Evolutionary conservation across 2,113 vertebrate species (phyloP), one percentile per base, ranked within the genome.

Genomic region (Trogon melanurus): DNA sequence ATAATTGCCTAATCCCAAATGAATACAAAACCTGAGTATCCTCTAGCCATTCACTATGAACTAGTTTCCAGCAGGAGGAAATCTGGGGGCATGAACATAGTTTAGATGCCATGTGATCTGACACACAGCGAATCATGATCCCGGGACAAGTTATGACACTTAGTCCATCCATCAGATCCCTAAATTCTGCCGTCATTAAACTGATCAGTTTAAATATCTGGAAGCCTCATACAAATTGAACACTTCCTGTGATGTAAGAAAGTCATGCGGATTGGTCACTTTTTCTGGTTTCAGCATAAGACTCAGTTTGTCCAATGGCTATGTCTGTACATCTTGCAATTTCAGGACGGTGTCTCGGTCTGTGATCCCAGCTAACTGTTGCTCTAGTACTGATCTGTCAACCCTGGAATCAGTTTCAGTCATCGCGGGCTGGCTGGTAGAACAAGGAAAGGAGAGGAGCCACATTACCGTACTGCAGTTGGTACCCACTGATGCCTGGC

Each of bases 181-280:
- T 57, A n/a, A 65, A 78, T 66, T 80, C 21, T 72, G 16, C 65
- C 74, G 12, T 32, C 44, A 57, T 11, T 70, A 18, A 45, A 54
- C 5, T 34, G 13, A 5, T 41, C 45, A 58, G 17, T 50, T 89
- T 65, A 51, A 50, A n/a, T 6, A 64, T 4, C 44, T 84, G 25
- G 20, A 66, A 44, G 10, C 26, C 36, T n/a, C 45, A 34, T 14
- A 19, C 1, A 80, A 51, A 22, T 32, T 53, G 66, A 61, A 19
- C 36, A 29, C 9, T 44, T 60, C 27, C 20, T 36, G 13, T 21
- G 56, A 11, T 48, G 41, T 41, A 79, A 44, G 19, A 61, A 58
- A 69, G 16, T 34, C 1, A 1, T 36, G 30, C 11, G 50, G 19
- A 47, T 0, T 20, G 12, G 16, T 18, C 11, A 34, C 14, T 22